Percentiles rank a stretch among this genome's conserved stretches.
phyloP scores from a whole-genome alignment of 2,888 invertebrate genomes.

The Drosophila tripunctata region DNA sequence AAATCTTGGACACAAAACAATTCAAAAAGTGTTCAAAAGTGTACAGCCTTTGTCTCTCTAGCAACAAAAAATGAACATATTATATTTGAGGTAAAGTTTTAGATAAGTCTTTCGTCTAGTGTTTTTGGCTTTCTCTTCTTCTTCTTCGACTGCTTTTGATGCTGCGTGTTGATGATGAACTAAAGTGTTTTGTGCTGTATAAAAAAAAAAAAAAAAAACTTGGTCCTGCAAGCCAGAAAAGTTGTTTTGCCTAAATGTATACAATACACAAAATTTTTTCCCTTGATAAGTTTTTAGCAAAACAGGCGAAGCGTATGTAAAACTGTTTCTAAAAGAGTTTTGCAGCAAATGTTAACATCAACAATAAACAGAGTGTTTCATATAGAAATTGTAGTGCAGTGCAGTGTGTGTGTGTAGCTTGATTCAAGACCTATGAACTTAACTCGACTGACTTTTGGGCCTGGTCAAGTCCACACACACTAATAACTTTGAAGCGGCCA shows the following conservation, averaged over 20 bases:
- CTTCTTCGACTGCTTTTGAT: conserved; percentile 9
- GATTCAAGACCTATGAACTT: not conserved
- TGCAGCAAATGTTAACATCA: conserved; percentile 18
- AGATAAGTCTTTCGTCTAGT: not conserved
- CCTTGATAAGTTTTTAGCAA: conserved; percentile 36
- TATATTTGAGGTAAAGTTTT: not conserved
- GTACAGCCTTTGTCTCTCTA: not conserved
- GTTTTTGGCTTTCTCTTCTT: not conserved
- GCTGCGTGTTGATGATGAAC: conserved; percentile 16
- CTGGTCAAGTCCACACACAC: conserved; percentile 43
- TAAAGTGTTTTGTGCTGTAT: conserved; percentile 5
- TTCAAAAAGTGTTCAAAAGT: no score
- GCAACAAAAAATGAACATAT: not conserved
- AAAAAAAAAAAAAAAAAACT: conserved; percentile 53
- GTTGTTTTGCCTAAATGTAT: conserved; percentile 47
- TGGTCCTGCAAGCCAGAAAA: conserved; percentile 35
- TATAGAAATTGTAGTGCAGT: no score
- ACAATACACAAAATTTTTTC: conserved; percentile 59
- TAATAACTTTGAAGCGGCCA: conserved; percentile 45
- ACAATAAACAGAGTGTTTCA: conserved; percentile 44
- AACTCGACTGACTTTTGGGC: conserved; percentile 4
- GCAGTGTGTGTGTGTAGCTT: no score
- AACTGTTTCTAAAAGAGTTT: conserved; percentile 43
- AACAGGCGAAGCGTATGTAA: conserved; percentile 60
- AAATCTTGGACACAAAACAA: no score